Base-by-base conservation (phyloP, 1,140 invertebrate genomes). In the Sarcophaga peregrina region DNA sequence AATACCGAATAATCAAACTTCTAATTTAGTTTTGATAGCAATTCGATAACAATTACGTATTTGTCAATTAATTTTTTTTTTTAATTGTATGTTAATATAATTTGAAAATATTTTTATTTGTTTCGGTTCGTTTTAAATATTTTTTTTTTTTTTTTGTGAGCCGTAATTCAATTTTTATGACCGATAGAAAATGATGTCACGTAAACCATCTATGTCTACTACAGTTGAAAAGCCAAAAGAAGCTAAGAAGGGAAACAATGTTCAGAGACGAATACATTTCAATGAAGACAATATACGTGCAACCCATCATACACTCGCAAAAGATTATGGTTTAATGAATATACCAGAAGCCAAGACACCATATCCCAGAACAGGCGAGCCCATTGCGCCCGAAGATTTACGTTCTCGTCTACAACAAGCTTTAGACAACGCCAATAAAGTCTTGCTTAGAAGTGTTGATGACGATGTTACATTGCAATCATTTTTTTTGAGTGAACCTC, bases 301-400 rank as follows among this genome's bases (percentile, higher is more conserved):
- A 45, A 84, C 84, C 0, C 62, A 82, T 80, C 80, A 83, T 47
- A 47, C 78, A 0, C 8, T n/a, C 6, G 1, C 48, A 17, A 83
- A 83, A 45, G 98, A 99, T 92, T 99, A 99, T 91, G 98, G 98
- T 11, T 96, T 98, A 89, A 99, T 99, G 96, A 99, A 99, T 92
- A 97, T 99, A 74, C 96, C 98, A 85, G 97, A 98, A 91, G 96
- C 97, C 72, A 96, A 98, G 92, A 99, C 98, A 9, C 98, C 98
- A 1, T 99, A 95, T 89, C 80, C 78, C n/a, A 52, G 82, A 5
- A 46, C 78, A 20, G 52, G 8, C 9, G 11, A 46, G 7, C 82
- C 82, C 3, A 13, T 83, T 5, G 75, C 62, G 10, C 48, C 82
- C 2, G 13, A 78, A 62, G 20, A 76, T 20, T 52, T 83, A 46